phyloP scores from a whole-genome alignment of 2,888 invertebrate genomes.

The Argyresthia albistria region DNA sequence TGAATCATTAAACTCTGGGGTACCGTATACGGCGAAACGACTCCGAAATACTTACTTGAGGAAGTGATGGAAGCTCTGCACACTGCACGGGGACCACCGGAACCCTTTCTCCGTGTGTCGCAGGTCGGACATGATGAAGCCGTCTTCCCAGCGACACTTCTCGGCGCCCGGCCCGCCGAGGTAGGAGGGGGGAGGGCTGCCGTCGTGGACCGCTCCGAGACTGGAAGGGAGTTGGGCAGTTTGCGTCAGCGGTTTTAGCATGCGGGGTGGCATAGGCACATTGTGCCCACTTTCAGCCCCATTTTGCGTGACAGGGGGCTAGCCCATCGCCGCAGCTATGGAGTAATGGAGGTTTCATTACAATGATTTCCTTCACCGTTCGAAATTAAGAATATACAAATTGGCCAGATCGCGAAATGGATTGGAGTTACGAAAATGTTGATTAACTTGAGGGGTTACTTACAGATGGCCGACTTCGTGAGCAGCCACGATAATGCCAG shows the following conservation, averaged over 20 bases:
- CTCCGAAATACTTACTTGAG: constrained; percentile 79
- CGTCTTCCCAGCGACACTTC: constrained; percentile 96
- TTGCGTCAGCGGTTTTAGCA: not conserved
- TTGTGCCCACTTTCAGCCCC: too few relatives aligned
- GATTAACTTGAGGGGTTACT: constrained; percentile 48
- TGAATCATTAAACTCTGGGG: too few relatives aligned
- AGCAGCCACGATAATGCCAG: constrained; percentile 95
- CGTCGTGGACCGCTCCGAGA: constrained; percentile 96
- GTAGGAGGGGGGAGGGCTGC: constrained; percentile 94
- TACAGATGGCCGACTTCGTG: constrained; percentile 98
- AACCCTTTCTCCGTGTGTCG: constrained; percentile 95
- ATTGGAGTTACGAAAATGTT: too few relatives aligned
- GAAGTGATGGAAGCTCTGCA: constrained; percentile 95
- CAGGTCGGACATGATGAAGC: constrained; percentile 96
- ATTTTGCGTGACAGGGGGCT: too few relatives aligned
- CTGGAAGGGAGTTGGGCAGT: constrained; percentile 49
- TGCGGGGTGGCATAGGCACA: too few relatives aligned
- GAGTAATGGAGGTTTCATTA: too few relatives aligned
- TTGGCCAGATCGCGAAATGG: too few relatives aligned
- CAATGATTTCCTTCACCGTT: too few relatives aligned
- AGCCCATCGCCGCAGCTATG: too few relatives aligned
- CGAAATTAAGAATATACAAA: too few relatives aligned
- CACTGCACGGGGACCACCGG: constrained; percentile 94
- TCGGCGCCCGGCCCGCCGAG: constrained; percentile 95
- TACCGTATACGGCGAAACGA: too few relatives aligned